phyloP scores from a whole-genome alignment of 2,888 invertebrate species.

The Uloborus plumipes region DNA sequence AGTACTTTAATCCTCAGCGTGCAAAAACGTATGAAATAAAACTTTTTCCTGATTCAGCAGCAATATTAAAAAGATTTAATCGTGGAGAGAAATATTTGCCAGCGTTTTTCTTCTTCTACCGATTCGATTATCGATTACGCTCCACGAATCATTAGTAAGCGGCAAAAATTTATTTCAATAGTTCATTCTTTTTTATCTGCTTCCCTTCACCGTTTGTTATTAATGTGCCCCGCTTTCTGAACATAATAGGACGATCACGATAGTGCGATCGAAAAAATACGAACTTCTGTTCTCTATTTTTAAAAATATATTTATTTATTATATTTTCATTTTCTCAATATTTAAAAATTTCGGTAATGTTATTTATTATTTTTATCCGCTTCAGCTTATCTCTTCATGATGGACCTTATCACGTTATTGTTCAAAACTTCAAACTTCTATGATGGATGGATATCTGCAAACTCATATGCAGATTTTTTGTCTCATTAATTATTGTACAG shows the following conservation, averaged over 20 bases:
- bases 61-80: conserved; percentile 53
- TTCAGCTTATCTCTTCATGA: too few species aligned
- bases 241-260: conserved; percentile 25
- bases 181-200: conserved; percentile 12
- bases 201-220: conserved; percentile 34
- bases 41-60: conserved; percentile 39
- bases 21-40: conserved; percentile 23
- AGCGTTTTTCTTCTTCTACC: conserved; percentile 12
- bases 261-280: conserved; percentile 31
- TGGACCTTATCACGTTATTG: too few species aligned
- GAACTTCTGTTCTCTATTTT: conserved; percentile 12
- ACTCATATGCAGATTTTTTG: too few species aligned
- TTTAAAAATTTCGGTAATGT: neutral
- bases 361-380: neutral
- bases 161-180: conserved; percentile 42
- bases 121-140: conserved; percentile 41
- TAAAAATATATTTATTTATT: conserved; percentile 10
- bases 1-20: conserved; percentile 33
- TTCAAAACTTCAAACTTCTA: too few species aligned
- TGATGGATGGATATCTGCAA: too few species aligned
- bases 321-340: neutral
- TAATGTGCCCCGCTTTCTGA: conserved; percentile 34
- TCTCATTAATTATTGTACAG: too few species aligned
- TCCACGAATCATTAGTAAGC: conserved; percentile 47
- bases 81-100: conserved; percentile 22